Conservation (phyloP, 2,113 vertebrate species). For the Himantopus leucocephalus region DNA sequence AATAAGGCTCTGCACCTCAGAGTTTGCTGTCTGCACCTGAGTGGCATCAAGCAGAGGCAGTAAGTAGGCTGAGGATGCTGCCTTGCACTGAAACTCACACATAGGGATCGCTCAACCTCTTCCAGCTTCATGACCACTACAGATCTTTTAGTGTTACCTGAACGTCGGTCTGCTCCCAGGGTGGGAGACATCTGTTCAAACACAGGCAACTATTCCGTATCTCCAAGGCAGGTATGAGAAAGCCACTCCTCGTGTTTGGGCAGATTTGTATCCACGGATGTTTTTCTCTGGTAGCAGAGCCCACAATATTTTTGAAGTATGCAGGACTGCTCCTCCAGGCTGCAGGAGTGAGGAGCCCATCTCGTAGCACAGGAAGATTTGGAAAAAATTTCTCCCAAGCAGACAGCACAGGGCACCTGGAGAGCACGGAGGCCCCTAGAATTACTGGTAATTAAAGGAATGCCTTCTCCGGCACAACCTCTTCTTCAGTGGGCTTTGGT, state of each 20-base stretch:
- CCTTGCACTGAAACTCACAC: background rate
- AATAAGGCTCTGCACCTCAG: background rate
- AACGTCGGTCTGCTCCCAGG: background rate
- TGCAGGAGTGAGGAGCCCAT: background rate
- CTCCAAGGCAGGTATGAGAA: background rate
- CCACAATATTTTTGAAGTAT: background rate
- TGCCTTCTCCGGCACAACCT: background rate
- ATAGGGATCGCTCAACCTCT: rapidly evolving
- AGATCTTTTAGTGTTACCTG: background rate
- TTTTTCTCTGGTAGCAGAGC: background rate
- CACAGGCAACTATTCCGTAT: background rate
- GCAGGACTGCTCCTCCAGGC: background rate
- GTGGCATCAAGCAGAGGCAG: background rate
- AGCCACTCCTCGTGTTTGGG: rapidly evolving
- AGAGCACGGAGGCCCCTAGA: background rate
- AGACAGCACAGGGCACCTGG: background rate
- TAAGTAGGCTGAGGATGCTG: background rate
- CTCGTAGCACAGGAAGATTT: background rate
- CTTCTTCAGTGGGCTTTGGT: conserved; percentile 31
- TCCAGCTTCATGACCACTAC: no score
- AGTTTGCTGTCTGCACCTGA: background rate
- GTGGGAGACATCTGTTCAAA: background rate
- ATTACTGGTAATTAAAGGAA: background rate
- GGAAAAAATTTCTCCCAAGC: background rate
- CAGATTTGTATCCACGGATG: background rate